Evolutionary conservation across 2,797 vertebrate species (phyloP).

Genomic region (Muscicapa comitata): DNA sequence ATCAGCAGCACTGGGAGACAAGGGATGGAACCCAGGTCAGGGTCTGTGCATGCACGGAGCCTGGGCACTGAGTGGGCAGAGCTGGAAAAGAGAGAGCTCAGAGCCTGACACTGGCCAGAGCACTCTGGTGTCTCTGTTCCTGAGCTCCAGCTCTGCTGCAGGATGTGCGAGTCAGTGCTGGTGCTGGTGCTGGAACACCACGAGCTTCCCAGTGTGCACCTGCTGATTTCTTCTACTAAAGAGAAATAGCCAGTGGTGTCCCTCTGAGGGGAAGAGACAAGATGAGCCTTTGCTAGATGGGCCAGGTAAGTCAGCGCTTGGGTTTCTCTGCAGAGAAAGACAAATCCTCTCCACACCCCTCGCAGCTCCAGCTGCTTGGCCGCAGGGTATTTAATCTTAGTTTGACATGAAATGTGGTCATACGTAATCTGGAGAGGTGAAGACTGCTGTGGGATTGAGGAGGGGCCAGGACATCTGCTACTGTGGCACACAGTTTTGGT

Average conservation of each 20-base stretch:
- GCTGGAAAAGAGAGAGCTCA: background rate
- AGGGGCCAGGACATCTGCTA: background rate
- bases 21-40: background rate
- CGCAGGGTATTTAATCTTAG: accelerated
- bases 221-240: no score
- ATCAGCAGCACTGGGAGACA: background rate
- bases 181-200: background rate
- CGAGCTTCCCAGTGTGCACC: accelerated
- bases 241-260: background rate
- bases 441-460: background rate
- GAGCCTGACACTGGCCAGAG: background rate
- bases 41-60: background rate
- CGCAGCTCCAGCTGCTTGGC: background rate
- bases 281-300: accelerated
- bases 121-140: background rate
- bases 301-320: background rate
- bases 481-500: accelerated
- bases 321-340: background rate
- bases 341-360: background rate
- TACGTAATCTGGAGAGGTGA: background rate
- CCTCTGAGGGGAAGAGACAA: background rate
- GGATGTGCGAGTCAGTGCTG: background rate
- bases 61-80: background rate
- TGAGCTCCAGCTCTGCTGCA: background rate
- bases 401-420: background rate